Percentiles rank a stretch among this genome's conserved stretches.
These are phyloP conservation scores for Synchiropus splendidus DNA, from an alignment of 2,113 vertebrate species.

Conservation along the genomic window DNA sequence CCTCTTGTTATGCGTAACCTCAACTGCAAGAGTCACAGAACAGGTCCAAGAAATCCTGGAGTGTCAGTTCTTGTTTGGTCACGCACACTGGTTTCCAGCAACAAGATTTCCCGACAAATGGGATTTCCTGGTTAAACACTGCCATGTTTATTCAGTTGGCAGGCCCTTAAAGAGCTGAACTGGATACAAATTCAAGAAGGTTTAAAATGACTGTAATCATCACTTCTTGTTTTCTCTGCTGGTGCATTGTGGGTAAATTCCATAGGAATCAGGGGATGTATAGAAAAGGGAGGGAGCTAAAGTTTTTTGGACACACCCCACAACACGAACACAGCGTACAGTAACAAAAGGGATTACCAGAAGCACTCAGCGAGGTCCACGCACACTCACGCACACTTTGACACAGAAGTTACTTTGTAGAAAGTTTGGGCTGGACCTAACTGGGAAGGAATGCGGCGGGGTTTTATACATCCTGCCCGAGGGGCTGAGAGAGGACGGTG, in stretches of 20 bases:
- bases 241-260: conserved; percentile 47
- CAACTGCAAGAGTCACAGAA: no score
- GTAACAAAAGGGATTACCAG: conserved; percentile 52
- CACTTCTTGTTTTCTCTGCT: conserved; percentile 23
- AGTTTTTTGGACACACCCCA: neutral
- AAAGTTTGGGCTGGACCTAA: conserved; percentile 66
- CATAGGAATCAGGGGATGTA: conserved; percentile 29
- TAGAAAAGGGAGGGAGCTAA: neutral
- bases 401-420: conserved; percentile 58
- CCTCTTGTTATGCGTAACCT: no score
- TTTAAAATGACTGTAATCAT: conserved; percentile 29
- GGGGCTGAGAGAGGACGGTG: conserved; percentile 50
- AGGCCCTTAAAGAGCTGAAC: neutral
- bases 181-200: conserved; percentile 1
- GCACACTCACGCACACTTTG: conserved; percentile 30
- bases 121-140: conserved; percentile 42
- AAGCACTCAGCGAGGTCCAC: conserved; percentile 24
- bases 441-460: conserved; percentile 68
- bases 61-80: conserved; percentile 1
- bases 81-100: conserved; percentile 26
- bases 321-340: conserved; percentile 15
- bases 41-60: no score
- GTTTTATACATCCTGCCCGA: conserved; percentile 66
- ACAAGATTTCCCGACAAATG: conserved; percentile 30
- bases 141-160: conserved; percentile 22